Evolutionary conservation across 2,797 vertebrate genomes (phyloP), one percentile per base, ranked within the genome.

Genomic region (Leptoclinus maculatus): DNA sequence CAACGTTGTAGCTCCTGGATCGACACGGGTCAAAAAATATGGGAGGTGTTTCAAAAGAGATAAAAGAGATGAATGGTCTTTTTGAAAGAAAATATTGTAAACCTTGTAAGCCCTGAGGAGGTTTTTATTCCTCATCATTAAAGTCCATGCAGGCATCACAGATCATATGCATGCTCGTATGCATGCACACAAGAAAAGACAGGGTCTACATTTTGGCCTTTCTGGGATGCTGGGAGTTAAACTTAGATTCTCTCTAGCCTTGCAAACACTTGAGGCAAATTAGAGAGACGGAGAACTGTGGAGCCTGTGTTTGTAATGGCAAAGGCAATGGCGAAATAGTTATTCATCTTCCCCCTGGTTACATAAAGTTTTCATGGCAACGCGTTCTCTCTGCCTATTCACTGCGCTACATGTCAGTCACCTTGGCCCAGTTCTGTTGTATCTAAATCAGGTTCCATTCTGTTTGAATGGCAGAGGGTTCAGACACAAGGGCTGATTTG

Each of bases 401-500:
- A 72, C 80, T 66, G 60, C 74, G 67, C 81, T 74, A 27, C 83
- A 71, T 86, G 89, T 92, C 92, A 90, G 75, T 93, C 93, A 91
- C 78, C 65, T 77, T 90, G 90, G 88, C 92, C 89, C 90, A 93
- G 77, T 90, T 93, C 88, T 75, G 81, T 60, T 43, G 66, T 67
- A 29, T 87, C 86, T 87, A 83, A 89, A 88, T 80, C 75, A 73
- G 73, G 54, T 74, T 84, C 78, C n/a, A 75, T 90, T 85, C 62
- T 59, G 79, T 85, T 71, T 83, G 70, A 88, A 82, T 85, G 64
- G 88, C 79, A 74, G 54, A 34, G 29, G 69, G 11, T 34, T 41
- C 67, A 83, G 39, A 74, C 49, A 71, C 45, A 21, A 56, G 27
- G 53, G 17, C 56, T 64, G 78, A 71, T 79, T 74, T 83, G 70